Evolutionary conservation across 2,888 invertebrate genomes (phyloP).

Genomic region (Drosophila subsilvestris): DNA sequence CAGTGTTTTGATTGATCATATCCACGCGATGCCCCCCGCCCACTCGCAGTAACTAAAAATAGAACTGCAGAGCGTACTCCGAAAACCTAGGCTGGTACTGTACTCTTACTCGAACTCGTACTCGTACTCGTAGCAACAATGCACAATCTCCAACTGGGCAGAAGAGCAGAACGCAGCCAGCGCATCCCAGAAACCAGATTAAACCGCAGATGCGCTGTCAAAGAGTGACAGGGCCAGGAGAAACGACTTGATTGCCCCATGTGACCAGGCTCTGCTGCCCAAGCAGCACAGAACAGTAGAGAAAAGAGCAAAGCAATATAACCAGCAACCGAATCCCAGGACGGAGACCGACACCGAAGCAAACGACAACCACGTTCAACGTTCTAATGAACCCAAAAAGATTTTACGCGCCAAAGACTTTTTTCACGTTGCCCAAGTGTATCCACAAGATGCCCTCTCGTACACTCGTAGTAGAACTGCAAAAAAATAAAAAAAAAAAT

Average conservation of each 20-base stretch:
- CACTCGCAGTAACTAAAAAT: conserved; percentile 16
- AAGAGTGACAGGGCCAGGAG: conserved; percentile 70
- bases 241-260: conserved; percentile 74
- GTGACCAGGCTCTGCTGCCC: conserved; percentile 52
- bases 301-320: not conserved
- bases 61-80: conserved; percentile 13
- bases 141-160: conserved; percentile 31
- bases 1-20: conserved; percentile 42
- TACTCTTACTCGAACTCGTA: conserved; percentile 32
- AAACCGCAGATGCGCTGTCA: conserved; percentile 79
- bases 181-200: conserved; percentile 70
- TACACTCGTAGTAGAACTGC: conserved; percentile 52
- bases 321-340: not conserved
- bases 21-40: conserved; percentile 27
- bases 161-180: conserved; percentile 45
- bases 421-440: conserved; percentile 61
- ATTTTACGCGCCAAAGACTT: conserved; percentile 79
- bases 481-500: conserved; percentile 34
- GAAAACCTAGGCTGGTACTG: conserved; percentile 51
- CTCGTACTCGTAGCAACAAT: conserved; percentile 18
- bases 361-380: conserved; percentile 68
- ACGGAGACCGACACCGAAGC: conserved; percentile 2
- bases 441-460: conserved; percentile 44
- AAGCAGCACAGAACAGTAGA: conserved; percentile 3
- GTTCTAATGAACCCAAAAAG: conserved; percentile 79